These are phyloP conservation scores for Trochalopteron elliotii DNA, from an alignment of 2,113 vertebrate genomes.

Conservation along the genomic window DNA sequence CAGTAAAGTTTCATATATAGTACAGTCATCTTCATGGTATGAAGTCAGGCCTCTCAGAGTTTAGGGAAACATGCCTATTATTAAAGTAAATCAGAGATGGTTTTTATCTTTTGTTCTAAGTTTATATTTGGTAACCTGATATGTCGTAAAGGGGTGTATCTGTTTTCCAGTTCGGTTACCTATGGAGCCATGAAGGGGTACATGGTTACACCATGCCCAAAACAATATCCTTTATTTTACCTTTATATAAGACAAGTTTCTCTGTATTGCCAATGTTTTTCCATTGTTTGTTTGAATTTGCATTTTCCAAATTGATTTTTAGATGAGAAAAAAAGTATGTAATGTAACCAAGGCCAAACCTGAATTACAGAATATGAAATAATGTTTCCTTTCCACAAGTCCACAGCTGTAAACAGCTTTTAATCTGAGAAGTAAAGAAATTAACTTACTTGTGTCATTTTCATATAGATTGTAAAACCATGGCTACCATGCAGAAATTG, in stretches of 20 bases:
- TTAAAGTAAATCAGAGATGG: background rate
- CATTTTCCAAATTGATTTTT: background rate
- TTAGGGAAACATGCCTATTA: background rate
- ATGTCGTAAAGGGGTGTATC: background rate
- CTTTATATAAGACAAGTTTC: background rate
- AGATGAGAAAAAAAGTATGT: background rate
- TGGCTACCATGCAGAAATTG: background rate
- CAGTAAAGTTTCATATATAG: background rate
- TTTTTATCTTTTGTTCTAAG: background rate
- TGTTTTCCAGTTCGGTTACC: background rate
- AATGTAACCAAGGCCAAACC: background rate
- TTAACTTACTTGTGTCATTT: background rate
- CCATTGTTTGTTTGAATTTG: background rate
- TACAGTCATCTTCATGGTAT: background rate
- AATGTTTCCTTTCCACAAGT: background rate
- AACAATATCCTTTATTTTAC: background rate
- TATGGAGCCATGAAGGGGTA: background rate
- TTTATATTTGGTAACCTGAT: background rate
- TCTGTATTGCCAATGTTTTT: background rate
- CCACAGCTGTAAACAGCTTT: background rate
- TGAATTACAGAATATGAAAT: background rate
- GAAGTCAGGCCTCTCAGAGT: background rate
- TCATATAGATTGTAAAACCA: background rate
- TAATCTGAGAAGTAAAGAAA: background rate
- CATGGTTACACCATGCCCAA: background rate